These are phyloP conservation scores for Dynastes maya DNA, from an alignment of 2,888 invertebrate genomes.

Conservation along the genomic window DNA sequence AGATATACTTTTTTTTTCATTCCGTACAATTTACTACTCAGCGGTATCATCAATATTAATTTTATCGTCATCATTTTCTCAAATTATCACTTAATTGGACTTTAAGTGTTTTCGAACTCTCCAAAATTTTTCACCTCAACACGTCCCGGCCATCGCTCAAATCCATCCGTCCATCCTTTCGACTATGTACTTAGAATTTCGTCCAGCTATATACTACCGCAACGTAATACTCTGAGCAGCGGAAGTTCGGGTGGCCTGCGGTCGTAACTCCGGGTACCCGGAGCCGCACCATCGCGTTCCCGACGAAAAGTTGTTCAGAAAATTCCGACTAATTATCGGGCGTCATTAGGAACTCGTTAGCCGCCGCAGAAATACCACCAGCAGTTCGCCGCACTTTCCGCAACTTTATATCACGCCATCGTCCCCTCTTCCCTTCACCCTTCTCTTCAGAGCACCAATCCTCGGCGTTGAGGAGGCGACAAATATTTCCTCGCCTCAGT, in stretches of 20 bases:
- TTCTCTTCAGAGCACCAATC: background rate
- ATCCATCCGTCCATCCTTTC: background rate
- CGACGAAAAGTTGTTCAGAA: constrained; percentile 43
- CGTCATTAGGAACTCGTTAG: constrained; percentile 47
- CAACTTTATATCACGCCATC: background rate
- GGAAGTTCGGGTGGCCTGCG: constrained; percentile 32
- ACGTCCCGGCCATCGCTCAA: background rate
- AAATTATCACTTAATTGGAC: constrained; percentile 21
- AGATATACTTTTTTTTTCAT: no score
- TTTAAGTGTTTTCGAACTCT: constrained; percentile 8
- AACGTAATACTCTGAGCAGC: background rate
- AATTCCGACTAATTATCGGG: constrained; percentile 45
- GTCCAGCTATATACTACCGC: background rate
- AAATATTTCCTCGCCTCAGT: background rate
- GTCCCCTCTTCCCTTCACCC: background rate
- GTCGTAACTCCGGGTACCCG: constrained; percentile 17
- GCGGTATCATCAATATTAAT: constrained; percentile 10
- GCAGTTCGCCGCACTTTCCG: constrained; percentile 13
- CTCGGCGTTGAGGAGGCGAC: constrained; percentile 6
- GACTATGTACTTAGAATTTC: constrained; percentile 3
- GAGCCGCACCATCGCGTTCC: background rate
- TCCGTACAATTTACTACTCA: no score
- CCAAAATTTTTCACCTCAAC: background rate
- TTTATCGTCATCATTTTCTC: constrained; percentile 10
- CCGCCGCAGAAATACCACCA: constrained; percentile 29